Conservation (phyloP, 1,140 invertebrate genomes). For the Calliopsis andreniformis region DNA sequence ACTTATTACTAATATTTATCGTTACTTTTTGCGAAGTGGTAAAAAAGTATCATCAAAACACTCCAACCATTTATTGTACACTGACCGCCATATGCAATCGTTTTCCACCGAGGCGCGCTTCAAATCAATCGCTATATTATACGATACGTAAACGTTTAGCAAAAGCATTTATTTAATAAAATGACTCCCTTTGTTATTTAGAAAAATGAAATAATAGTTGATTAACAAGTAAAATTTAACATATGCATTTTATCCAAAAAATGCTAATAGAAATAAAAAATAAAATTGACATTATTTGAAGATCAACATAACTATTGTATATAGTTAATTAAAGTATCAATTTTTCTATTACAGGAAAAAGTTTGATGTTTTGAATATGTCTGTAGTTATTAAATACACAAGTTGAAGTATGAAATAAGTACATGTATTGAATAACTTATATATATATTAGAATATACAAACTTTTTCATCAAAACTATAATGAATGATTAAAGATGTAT, state of each 20-base stretch:
- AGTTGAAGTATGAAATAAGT: background rate
- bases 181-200: no score
- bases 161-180: background rate
- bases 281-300: background rate
- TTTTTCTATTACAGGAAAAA: background rate
- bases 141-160: background rate
- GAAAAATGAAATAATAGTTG: background rate
- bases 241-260: background rate
- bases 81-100: constrained; percentile 56
- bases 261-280: background rate
- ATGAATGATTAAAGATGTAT: no score
- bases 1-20: background rate
- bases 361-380: background rate
- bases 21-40: constrained; percentile 1
- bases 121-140: constrained; percentile 47
- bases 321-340: background rate
- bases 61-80: constrained; percentile 22
- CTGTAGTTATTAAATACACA: background rate
- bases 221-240: background rate
- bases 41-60: constrained; percentile 44
- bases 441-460: background rate
- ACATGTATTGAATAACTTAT: background rate
- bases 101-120: constrained; percentile 38
- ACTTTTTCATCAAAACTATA: background rate
- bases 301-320: background rate